Percentiles rank a stretch among this genome's conserved stretches.
Conservation (phyloP, 1,140 invertebrate species). For the Sarcophaga peregrina region DNA sequence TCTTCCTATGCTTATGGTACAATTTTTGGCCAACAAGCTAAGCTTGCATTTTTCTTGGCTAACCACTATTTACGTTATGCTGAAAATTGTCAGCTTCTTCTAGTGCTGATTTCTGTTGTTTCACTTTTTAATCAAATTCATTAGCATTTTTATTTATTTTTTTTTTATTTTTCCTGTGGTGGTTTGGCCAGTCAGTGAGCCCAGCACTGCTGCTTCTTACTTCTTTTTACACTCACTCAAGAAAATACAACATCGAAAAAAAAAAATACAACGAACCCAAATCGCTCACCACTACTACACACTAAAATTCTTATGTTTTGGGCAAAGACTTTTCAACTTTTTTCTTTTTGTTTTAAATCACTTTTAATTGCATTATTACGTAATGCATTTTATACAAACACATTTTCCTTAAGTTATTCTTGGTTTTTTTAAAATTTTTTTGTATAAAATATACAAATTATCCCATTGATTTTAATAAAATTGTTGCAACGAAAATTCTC, state of each 20-base stretch:
- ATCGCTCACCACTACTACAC: slow-evolving; percentile 39
- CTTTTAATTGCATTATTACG: slow-evolving; percentile 44
- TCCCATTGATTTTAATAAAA: slow-evolving; percentile 39
- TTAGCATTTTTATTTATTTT: no score
- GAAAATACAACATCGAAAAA: slow-evolving; percentile 32
- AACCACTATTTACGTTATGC: slow-evolving; percentile 25
- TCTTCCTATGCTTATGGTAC: slow-evolving; percentile 33
- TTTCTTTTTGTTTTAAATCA: slow-evolving; percentile 42
- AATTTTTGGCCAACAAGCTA: slow-evolving; percentile 36
- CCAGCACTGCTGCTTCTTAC: slow-evolving; percentile 37
- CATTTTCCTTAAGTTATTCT: slow-evolving; percentile 40
- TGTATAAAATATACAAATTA: slow-evolving; percentile 37
- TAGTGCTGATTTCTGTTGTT: slow-evolving; percentile 35
- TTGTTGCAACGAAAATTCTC: slow-evolving; percentile 45
- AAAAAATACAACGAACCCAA: slow-evolving; percentile 36
- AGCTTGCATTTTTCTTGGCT: slow-evolving; percentile 35
- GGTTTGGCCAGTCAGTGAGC: slow-evolving; percentile 34
- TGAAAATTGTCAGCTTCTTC: slow-evolving; percentile 21
- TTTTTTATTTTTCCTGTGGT: slow-evolving; percentile 12
- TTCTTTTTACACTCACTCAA: slow-evolving; percentile 31
- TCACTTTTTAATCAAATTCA: slow-evolving; percentile 4
- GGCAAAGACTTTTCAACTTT: slow-evolving; percentile 34
- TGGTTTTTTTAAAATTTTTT: slow-evolving; percentile 34
- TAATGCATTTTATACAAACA: slow-evolving; percentile 32
- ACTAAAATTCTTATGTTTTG: slow-evolving; percentile 34